These are phyloP conservation scores for Holcopasites calliopsidis DNA, from an alignment of 1,140 invertebrate genomes.

Conservation along the genomic window DNA sequence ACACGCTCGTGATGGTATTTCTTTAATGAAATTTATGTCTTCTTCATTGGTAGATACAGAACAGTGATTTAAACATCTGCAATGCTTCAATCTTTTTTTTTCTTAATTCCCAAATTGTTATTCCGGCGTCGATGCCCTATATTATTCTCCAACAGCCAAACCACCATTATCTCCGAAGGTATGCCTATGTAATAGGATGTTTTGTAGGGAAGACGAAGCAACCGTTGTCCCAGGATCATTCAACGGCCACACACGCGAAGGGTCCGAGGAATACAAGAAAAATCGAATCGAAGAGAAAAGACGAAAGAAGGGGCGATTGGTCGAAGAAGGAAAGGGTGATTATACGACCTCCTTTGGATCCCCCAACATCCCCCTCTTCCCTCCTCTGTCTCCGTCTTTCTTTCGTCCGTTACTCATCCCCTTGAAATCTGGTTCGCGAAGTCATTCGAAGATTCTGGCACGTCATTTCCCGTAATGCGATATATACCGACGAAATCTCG, in stretches of 20 bases:
- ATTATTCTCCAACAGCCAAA: neutral
- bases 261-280: constrained; percentile 9
- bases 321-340: constrained; percentile 24
- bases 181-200: neutral
- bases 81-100: neutral
- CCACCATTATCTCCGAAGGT: neutral
- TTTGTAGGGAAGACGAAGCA: neutral
- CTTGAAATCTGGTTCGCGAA: constrained; percentile 51
- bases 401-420: constrained; percentile 21
- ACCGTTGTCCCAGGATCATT: constrained; percentile 54
- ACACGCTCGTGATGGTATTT: no score
- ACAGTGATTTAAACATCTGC: no score
- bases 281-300: constrained; percentile 23
- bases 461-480: constrained; percentile 76
- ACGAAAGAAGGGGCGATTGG: constrained; percentile 21
- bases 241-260: constrained; percentile 44
- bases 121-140: neutral
- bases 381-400: constrained; percentile 8
- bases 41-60: no score
- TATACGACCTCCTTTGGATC: constrained; percentile 23
- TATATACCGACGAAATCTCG: constrained; percentile 72
- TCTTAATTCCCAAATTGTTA: neutral
- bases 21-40: no score
- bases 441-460: constrained; percentile 67
- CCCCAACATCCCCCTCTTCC: neutral